phyloP scores from a whole-genome alignment of 2,888 invertebrate species.

The Parthenolecanium corni region DNA sequence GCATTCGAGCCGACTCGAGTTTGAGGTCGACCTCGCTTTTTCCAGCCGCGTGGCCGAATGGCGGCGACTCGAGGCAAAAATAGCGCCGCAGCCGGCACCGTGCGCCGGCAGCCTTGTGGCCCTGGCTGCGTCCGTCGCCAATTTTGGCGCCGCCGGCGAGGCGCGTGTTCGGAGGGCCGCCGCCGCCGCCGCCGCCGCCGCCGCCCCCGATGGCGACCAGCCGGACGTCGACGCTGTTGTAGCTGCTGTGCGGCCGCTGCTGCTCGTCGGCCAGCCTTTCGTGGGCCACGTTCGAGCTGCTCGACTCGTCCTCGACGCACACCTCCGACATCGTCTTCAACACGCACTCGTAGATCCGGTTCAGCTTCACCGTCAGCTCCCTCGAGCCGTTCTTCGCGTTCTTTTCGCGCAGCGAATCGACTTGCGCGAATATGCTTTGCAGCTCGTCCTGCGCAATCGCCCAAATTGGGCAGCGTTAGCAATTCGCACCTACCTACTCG shows the following conservation, averaged over 20 bases:
- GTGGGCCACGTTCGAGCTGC: not conserved
- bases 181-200: not conserved
- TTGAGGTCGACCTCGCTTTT: constrained; percentile 6
- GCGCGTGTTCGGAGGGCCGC: not conserved
- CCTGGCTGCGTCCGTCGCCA: constrained; percentile 1
- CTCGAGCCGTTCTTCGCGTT: constrained; percentile 62
- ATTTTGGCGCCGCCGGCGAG: constrained; percentile 7
- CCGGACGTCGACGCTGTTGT: not conserved
- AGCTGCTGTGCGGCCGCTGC: not conserved
- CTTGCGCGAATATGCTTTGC: constrained; percentile 61
- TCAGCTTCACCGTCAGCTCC: constrained; percentile 59
- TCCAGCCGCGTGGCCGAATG: not conserved
- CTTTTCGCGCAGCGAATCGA: constrained; percentile 67
- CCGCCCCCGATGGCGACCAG: not conserved
- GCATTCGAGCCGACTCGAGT: constrained; percentile 8
- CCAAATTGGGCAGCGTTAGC: too few relatives aligned
- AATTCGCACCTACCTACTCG: too few relatives aligned
- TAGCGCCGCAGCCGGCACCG: constrained; percentile 3
- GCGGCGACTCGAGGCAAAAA: constrained; percentile 1
- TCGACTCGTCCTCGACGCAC: constrained; percentile 6
- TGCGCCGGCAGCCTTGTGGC: not conserved
- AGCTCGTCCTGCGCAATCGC: constrained; percentile 59
- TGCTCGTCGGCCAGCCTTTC: not conserved
- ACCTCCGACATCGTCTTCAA: constrained; percentile 5
- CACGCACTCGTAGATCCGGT: constrained; percentile 59